Base-by-base conservation (phyloP, 2,113 vertebrate species). In the Macquaria ambigua region DNA sequence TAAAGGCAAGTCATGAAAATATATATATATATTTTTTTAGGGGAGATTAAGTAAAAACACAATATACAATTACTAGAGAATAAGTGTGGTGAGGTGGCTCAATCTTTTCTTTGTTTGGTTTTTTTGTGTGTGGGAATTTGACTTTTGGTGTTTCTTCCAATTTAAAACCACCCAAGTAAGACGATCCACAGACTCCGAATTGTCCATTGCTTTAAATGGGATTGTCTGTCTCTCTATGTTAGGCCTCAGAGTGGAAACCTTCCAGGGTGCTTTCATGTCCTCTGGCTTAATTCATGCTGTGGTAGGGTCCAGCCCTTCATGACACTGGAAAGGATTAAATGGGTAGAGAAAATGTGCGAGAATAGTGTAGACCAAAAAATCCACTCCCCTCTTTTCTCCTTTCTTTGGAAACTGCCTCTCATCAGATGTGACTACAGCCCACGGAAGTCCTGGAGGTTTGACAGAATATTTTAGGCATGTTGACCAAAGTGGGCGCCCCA, bases 401-500 rank as follows among this genome's bases (percentile, higher is more conserved):
- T 66, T 50, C 14, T 46, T 53, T 61, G 28, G 3, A 77, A 59
- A 43, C 34, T 5, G 53, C 31, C 12, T 70, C 23, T 74, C 52
- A 53, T 83, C 72, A 53, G 55, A 85, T 77, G 59, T 75, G 72
- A 87, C 83, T 75, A 2, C 50, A 59, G 75, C 64, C 80, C 64
- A 43, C 14, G n/a, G 73, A 74, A 68, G 37, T 43, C 31, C 4
- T 79, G 34, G 48, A 52, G 39, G 66, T 78, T 68, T 39, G 59
- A 81, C 70, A 88, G 28, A 70, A 72, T 21, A 8, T 18, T 82
- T 71, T 23, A 48, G 31, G 39, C 82, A 58, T 72, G 59, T 63
- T 76, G 70, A 84, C 64, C 8, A 16, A 67, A 83, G 73, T 71
- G 15, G 66, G 55, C 18, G 58, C 81, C 69, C 50, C 21, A 82